Conservation (phyloP, 30 jellyfish, hydroid and myxozoan species). For the Mastigias papua region DNA sequence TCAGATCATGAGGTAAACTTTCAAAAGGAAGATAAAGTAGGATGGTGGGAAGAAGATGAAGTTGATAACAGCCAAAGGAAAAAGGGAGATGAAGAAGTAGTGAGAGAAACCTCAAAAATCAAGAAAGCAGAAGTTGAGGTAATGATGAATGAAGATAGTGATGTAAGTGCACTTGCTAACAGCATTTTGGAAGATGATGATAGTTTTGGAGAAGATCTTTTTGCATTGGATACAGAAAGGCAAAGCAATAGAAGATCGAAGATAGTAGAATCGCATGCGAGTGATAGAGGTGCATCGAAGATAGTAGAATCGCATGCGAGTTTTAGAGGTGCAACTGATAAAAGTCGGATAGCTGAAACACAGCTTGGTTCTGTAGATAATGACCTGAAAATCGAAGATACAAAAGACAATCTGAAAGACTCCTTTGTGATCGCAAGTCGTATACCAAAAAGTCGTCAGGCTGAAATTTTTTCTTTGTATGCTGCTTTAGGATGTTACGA, state of each 20-base stretch:
- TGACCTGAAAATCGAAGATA: background rate
- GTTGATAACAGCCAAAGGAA: background rate
- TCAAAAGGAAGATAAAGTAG: background rate
- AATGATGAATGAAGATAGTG: background rate
- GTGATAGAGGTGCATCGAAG: background rate
- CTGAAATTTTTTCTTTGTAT: background rate
- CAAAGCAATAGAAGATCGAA: background rate
- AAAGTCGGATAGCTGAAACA: conserved; percentile 30
- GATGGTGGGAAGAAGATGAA: background rate
- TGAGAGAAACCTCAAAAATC: background rate
- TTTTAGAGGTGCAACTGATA: background rate
- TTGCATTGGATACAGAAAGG: conserved; percentile 33
- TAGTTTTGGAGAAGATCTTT: conserved; percentile 22
- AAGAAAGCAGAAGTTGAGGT: background rate
- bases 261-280: background rate
- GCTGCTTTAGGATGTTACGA: background rate
- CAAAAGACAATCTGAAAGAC: too few species aligned
- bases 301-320: background rate
- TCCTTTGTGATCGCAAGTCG: too few species aligned
- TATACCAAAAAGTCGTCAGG: conserved; percentile 19
- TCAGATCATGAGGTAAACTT: conserved; percentile 4
- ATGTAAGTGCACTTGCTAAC: conserved; percentile 21
- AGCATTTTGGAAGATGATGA: conserved; percentile 39
- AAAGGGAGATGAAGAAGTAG: background rate
- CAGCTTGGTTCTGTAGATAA: background rate